These are phyloP conservation scores for Heliconius charithonia DNA, from an alignment of 2,888 invertebrate species.

Conservation along the genomic window DNA sequence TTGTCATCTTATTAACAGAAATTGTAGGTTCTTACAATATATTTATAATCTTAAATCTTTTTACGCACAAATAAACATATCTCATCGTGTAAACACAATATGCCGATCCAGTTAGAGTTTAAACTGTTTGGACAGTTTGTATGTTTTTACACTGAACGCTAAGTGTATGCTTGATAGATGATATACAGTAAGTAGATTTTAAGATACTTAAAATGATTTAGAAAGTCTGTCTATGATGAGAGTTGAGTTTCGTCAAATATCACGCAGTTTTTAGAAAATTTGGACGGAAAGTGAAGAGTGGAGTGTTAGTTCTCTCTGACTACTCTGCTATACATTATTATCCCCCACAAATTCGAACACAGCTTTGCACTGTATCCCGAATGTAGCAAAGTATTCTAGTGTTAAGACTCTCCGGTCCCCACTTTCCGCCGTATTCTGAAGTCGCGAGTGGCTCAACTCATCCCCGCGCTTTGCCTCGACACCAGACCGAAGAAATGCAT, in stretches of 20 bases:
- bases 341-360: too few relatives aligned
- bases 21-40: too few relatives aligned
- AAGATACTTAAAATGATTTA: neutral
- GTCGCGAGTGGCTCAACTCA: too few relatives aligned
- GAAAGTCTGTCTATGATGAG: too few relatives aligned
- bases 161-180: constrained; percentile 17
- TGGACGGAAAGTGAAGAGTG: neutral
- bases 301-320: neutral
- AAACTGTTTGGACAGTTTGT: constrained; percentile 37
- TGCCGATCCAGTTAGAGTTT: constrained; percentile 19
- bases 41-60: neutral
- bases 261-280: neutral
- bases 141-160: constrained; percentile 29
- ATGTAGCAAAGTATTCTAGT: too few relatives aligned
- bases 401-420: too few relatives aligned
- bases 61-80: neutral
- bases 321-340: neutral
- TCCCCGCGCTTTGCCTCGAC: too few relatives aligned
- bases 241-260: neutral
- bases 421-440: too few relatives aligned
- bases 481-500: too few relatives aligned
- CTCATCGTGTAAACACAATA: constrained; percentile 18
- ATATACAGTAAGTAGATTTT: neutral
- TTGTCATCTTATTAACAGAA: too few relatives aligned
- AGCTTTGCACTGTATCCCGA: too few relatives aligned